phyloP scores from a whole-genome alignment of 2,888 invertebrate species.

The Halictus quadricinctus region DNA sequence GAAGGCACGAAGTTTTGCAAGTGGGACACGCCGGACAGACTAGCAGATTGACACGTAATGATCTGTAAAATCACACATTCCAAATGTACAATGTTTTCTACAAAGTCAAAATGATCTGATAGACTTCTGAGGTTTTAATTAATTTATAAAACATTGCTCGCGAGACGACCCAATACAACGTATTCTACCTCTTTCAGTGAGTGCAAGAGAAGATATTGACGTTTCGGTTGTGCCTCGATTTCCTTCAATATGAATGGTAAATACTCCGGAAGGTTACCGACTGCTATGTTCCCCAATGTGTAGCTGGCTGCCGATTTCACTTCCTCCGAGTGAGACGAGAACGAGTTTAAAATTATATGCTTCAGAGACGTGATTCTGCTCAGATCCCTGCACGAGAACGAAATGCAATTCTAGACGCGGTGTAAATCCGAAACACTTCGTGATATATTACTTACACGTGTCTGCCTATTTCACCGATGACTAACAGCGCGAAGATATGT shows the following conservation, averaged over 20 bases:
- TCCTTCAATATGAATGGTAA: conserved; percentile 97
- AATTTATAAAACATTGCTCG: background rate
- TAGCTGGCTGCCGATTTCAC: conserved; percentile 99
- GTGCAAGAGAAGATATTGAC: conserved; percentile 97
- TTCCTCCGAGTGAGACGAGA: conserved; percentile 96
- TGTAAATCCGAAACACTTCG: background rate
- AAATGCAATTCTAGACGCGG: background rate
- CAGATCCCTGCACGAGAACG: conserved; percentile 86
- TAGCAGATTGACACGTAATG: conserved; percentile 85
- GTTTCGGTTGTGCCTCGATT: conserved; percentile 96
- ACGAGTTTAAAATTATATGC: conserved; percentile 92
- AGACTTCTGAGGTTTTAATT: background rate
- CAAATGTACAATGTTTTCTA: background rate
- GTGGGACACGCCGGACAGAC: conserved; percentile 83
- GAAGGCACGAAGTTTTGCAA: conserved; percentile 89
- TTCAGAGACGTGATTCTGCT: conserved; percentile 90
- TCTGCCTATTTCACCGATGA: conserved; percentile 98
- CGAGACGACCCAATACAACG: background rate
- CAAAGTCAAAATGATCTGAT: background rate
- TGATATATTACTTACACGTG: conserved; percentile 88
- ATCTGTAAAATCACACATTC: conserved; percentile 81
- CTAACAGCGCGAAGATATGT: conserved; percentile 95
- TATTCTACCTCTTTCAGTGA: conserved; percentile 95
- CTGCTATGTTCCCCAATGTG: conserved; percentile 97
- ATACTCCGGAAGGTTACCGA: conserved; percentile 96